phyloP scores from a whole-genome alignment of 1,140 invertebrate species.

The Polyergus mexicanus region DNA sequence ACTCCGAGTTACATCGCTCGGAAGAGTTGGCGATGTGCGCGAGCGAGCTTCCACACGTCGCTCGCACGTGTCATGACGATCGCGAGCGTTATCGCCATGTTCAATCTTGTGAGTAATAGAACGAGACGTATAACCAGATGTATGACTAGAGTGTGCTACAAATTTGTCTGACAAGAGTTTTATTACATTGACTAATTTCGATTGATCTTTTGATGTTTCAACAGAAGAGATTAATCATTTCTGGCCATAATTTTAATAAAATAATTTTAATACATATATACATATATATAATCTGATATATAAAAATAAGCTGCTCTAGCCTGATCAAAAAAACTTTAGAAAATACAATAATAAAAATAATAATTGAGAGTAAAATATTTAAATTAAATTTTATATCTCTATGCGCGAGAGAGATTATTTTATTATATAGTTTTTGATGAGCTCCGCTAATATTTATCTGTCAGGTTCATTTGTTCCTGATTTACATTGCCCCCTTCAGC shows the following conservation, averaged over 20 bases:
- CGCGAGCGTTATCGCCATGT: slow-evolving; percentile 14
- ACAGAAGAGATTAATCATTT: no score
- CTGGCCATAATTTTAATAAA: no score
- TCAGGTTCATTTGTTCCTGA: background rate
- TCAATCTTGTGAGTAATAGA: slow-evolving; percentile 16
- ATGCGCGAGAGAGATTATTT: background rate
- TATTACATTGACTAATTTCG: background rate
- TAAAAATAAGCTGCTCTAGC: background rate
- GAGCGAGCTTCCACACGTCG: slow-evolving; percentile 14
- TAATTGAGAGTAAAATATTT: background rate
- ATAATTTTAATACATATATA: no score
- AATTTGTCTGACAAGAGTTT: background rate
- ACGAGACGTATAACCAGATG: background rate
- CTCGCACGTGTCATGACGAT: background rate
- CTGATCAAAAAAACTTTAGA: background rate
- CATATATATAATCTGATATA: no score
- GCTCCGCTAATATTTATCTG: slow-evolving; percentile 13
- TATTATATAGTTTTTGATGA: background rate
- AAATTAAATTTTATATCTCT: background rate
- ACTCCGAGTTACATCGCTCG: slow-evolving; percentile 53
- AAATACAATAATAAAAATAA: background rate
- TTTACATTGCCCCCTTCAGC: slow-evolving; percentile 14
- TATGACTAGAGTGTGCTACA: background rate
- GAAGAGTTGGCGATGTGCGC: slow-evolving; percentile 9
- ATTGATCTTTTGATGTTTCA: background rate